A percentile compares a stretch with the other conserved stretches of the same genome.
phyloP scores from a whole-genome alignment of 2,888 invertebrate genomes.

The Sylvicola cinctus region DNA sequence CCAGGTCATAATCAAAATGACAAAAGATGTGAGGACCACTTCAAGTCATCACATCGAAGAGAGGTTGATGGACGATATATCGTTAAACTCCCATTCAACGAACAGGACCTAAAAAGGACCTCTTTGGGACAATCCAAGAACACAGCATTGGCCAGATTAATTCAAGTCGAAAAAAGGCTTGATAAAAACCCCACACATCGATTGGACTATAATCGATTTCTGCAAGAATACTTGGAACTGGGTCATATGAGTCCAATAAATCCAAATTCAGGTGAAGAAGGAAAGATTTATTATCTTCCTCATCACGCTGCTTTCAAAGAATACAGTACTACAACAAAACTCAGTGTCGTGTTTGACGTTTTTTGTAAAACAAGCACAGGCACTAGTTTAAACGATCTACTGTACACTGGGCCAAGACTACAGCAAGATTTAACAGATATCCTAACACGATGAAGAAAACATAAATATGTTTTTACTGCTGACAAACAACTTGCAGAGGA shows the following conservation, averaged over 20 bases:
- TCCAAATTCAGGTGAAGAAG: neutral
- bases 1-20: no score
- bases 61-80: neutral
- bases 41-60: neutral
- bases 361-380: no score
- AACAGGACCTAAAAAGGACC: neutral
- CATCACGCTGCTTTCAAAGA: slow-evolving; percentile 4
- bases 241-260: slow-evolving; percentile 4
- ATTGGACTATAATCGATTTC: slow-evolving; percentile 4
- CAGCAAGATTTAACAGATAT: no score
- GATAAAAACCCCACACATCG: neutral
- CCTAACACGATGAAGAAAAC: no score
- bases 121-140: neutral
- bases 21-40: neutral
- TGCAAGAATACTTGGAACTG: slow-evolving; percentile 3
- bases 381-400: no score
- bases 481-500: slow-evolving; percentile 8
- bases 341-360: slow-evolving; percentile 9
- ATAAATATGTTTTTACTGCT: no score
- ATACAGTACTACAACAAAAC: slow-evolving; percentile 1
- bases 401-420: no score
- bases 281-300: neutral
- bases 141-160: neutral
- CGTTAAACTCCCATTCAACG: slow-evolving; percentile 1
- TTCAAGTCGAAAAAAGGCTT: neutral